A percentile compares a stretch with the other conserved stretches of the same genome.
Conservation (phyloP, 2,797 vertebrate species). For the Macropus fuliginosus region DNA sequence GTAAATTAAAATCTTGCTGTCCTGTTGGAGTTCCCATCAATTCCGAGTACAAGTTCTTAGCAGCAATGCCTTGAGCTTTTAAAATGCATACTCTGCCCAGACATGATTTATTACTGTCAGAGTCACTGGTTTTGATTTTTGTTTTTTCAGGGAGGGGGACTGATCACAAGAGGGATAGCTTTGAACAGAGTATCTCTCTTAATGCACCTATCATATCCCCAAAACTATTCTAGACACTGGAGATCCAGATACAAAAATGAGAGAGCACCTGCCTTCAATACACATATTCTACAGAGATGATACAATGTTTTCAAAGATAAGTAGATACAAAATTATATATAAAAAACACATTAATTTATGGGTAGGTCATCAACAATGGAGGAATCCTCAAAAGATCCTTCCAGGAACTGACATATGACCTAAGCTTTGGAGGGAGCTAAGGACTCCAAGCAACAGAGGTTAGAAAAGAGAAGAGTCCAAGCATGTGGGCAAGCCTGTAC, state of each 20-base stretch:
- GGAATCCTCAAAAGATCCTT: not conserved
- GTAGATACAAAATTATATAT: not conserved
- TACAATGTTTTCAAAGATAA: not conserved
- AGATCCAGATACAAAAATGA: not conserved
- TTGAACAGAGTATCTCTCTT: not conserved
- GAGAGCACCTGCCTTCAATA: not conserved
- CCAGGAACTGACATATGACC: not conserved
- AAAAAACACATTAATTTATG: not conserved
- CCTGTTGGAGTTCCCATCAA: constrained; percentile 14
- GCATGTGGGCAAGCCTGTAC: not conserved
- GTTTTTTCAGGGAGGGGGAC: not conserved
- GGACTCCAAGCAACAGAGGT: not conserved
- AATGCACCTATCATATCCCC: not conserved
- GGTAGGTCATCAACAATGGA: not conserved
- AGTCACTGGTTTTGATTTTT: not conserved
- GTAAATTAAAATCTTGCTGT: not conserved
- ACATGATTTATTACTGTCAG: constrained; percentile 6
- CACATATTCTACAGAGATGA: not conserved
- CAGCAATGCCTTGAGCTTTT: constrained; percentile 20
- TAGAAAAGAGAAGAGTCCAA: not conserved
- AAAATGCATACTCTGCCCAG: not conserved
- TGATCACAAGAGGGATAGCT: constrained; percentile 22
- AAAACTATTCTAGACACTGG: not conserved
- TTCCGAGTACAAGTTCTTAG: not conserved
- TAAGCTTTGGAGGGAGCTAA: not conserved